Evolutionary conservation across 2,888 invertebrate species (phyloP).

Genomic region (Synanthedon andrenaeformis): DNA sequence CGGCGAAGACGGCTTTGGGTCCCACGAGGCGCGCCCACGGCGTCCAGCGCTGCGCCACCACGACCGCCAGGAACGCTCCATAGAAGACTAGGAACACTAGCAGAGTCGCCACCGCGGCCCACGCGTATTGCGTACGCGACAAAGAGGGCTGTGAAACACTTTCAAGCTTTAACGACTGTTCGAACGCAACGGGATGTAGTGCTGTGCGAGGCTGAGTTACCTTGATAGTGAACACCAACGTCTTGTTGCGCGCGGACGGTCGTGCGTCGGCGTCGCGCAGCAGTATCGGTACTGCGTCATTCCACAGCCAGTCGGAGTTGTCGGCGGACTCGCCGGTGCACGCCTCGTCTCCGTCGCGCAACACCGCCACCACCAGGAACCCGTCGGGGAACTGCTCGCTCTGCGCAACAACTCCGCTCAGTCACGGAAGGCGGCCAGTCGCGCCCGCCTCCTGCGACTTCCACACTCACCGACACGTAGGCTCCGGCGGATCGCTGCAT

Average conservation of each 20-base stretch:
- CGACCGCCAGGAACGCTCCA: slow-evolving; percentile 34
- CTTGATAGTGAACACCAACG: background rate
- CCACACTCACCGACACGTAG: slow-evolving; percentile 36
- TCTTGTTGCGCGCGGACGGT: background rate
- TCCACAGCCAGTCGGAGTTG: slow-evolving; percentile 38
- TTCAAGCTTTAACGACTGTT: background rate
- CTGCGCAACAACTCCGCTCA: slow-evolving; percentile 14
- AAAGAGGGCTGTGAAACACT: slow-evolving; percentile 31
- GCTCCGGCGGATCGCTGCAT: slow-evolving; percentile 44
- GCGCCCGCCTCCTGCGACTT: background rate
- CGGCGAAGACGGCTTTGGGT: slow-evolving; percentile 38
- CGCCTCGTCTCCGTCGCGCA: slow-evolving; percentile 22
- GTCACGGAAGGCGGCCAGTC: background rate
- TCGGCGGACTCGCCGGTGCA: slow-evolving; percentile 25
- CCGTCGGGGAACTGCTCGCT: slow-evolving; percentile 37
- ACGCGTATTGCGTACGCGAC: slow-evolving; percentile 36
- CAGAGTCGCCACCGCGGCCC: slow-evolving; percentile 29
- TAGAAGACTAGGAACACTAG: slow-evolving; percentile 41
- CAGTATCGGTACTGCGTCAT: slow-evolving; percentile 18
- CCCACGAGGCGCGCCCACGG: slow-evolving; percentile 26
- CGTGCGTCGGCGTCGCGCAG: slow-evolving; percentile 5
- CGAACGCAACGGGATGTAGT: background rate
- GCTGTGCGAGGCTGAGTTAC: background rate
- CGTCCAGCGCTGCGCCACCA: slow-evolving; percentile 46
- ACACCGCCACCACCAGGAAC: slow-evolving; percentile 39